A percentile compares a stretch with the other conserved stretches of the same genome.
Conservation (phyloP, 2,797 vertebrate genomes). For the Tarsius wallacei region DNA sequence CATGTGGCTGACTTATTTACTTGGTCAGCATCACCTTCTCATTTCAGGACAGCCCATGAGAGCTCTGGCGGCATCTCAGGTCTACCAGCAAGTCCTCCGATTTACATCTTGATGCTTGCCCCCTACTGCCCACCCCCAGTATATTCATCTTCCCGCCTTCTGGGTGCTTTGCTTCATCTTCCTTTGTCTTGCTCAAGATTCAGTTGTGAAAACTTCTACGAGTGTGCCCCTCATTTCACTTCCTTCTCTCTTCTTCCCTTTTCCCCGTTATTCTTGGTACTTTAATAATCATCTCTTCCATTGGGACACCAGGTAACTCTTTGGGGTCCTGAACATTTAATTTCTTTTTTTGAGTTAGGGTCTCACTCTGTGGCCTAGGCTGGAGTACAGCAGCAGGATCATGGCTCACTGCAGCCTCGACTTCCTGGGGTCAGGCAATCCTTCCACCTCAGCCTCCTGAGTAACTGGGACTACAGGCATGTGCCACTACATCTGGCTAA, state of each 20-base stretch:
- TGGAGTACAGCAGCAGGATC: too few species aligned
- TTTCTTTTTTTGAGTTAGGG: background rate
- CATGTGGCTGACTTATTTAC: background rate
- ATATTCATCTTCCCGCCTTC: background rate
- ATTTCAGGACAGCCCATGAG: background rate
- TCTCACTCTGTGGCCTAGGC: too few species aligned
- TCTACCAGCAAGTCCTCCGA: background rate
- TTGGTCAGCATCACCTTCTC: background rate
- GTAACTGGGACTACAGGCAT: too few species aligned
- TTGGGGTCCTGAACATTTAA: background rate
- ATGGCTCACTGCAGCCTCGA: too few species aligned
- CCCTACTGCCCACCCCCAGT: background rate
- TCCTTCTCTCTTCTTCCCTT: constrained; percentile 42
- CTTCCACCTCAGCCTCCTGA: too few species aligned
- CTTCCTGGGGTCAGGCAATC: too few species aligned
- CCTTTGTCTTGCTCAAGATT: constrained; percentile 52
- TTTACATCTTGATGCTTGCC: background rate
- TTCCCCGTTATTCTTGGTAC: background rate
- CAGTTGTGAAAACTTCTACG: background rate
- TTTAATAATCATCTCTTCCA: background rate
- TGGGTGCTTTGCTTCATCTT: background rate
- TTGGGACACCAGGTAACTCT: background rate
- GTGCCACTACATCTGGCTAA: too few species aligned
- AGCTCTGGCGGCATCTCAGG: background rate
- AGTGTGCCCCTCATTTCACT: background rate